Conservation (phyloP, 2,888 invertebrate species). For the Drosophila melanosoma region DNA sequence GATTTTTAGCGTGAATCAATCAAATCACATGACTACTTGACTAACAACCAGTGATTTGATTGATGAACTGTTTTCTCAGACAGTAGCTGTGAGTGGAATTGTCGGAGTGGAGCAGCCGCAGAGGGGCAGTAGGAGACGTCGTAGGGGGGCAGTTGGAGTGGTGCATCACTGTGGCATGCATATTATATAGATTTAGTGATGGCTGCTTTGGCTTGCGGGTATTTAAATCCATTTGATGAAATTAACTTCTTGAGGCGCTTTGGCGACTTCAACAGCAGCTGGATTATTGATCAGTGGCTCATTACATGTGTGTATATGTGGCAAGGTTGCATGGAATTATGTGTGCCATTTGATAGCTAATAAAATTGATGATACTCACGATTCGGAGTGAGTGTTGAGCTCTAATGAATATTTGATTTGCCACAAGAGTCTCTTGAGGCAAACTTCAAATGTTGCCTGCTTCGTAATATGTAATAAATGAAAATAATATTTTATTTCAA, state of each 20-base stretch:
- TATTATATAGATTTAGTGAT: slow-evolving; percentile 45
- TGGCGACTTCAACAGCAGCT: slow-evolving; percentile 41
- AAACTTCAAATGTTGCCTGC: neutral
- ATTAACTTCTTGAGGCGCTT: slow-evolving; percentile 63
- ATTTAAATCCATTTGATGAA: slow-evolving; percentile 39
- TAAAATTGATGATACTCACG: slow-evolving; percentile 51
- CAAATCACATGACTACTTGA: slow-evolving; percentile 80
- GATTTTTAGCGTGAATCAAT: slow-evolving; percentile 79
- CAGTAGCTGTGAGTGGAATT: slow-evolving; percentile 9
- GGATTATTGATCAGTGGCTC: slow-evolving; percentile 67
- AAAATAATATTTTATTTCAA: neutral
- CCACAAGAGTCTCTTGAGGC: neutral
- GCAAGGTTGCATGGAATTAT: slow-evolving; percentile 13
- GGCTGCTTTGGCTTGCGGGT: slow-evolving; percentile 39
- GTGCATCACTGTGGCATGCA: slow-evolving; percentile 62
- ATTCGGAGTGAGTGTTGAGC: slow-evolving; percentile 23
- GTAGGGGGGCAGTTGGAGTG: neutral
- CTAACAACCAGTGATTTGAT: slow-evolving; percentile 80
- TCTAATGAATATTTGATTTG: slow-evolving; percentile 63
- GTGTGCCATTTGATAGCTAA: slow-evolving; percentile 45
- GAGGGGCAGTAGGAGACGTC: too few relatives aligned
- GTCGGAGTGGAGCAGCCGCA: neutral
- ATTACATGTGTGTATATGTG: neutral
- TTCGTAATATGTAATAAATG: slow-evolving; percentile 29
- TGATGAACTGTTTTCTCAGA: slow-evolving; percentile 70